phyloP scores from a whole-genome alignment of 2,797 vertebrate genomes.

The Sternarchorhynchus goeldii region DNA sequence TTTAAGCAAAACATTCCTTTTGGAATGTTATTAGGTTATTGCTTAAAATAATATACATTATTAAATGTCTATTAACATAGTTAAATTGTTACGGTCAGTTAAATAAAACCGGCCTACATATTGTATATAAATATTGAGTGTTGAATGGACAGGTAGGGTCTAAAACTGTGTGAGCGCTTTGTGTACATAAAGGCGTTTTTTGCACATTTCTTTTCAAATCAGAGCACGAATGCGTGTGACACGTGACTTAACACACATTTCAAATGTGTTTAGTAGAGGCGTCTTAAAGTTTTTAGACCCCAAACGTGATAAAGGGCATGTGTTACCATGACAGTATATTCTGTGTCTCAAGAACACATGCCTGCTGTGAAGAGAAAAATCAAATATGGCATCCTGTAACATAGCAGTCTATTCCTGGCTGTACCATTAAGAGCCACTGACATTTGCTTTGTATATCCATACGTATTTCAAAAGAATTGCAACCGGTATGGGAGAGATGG shows the following conservation, averaged over 20 bases:
- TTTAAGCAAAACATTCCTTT: background rate
- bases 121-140: no score
- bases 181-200: background rate
- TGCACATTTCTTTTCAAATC: background rate
- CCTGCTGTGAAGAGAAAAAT: background rate
- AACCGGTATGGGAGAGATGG: background rate
- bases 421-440: background rate
- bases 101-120: no score
- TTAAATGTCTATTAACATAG: no score
- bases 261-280: background rate
- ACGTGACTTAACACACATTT: background rate
- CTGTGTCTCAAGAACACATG: no score
- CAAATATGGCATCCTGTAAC: background rate
- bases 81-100: no score
- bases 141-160: no score
- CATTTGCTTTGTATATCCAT: background rate
- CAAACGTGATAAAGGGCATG: no score
- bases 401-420: background rate
- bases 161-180: background rate
- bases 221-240: background rate
- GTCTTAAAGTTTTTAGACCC: no score
- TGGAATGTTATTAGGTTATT: no score
- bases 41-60: no score
- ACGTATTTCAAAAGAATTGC: slow-evolving; percentile 13
- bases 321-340: no score